phyloP scores from a whole-genome alignment of 2,888 invertebrate genomes.

The Orthosia cruda region DNA sequence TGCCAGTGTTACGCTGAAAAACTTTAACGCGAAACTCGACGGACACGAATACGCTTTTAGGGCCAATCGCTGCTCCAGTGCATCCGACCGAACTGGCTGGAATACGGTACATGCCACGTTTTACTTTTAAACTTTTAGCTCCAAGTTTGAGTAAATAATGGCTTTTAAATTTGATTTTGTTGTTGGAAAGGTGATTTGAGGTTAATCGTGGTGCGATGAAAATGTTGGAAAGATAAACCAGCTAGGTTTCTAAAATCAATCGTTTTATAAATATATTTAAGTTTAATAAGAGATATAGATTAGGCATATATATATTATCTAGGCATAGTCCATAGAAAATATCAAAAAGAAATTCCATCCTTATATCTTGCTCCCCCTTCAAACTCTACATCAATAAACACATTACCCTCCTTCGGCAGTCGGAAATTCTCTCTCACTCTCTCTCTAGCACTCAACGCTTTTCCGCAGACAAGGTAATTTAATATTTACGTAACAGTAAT shows the following conservation, averaged over 20 bases:
- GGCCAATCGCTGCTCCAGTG: constrained; percentile 72
- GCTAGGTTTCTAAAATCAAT: neutral
- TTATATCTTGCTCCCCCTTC: neutral
- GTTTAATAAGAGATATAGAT: no score
- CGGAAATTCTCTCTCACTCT: neutral
- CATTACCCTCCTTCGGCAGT: no score
- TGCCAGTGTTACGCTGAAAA: constrained; percentile 71
- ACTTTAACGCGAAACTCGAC: constrained; percentile 82
- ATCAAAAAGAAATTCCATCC: neutral
- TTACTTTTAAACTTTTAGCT: constrained; percentile 73
- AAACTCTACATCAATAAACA: constrained; percentile 2
- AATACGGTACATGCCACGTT: constrained; percentile 63
- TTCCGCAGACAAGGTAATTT: neutral
- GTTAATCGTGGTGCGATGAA: neutral
- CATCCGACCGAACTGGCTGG: constrained; percentile 65
- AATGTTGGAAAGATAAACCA: neutral
- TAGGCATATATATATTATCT: neutral
- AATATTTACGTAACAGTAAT: constrained; percentile 39
- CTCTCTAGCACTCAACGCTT: constrained; percentile 12
- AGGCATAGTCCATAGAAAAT: neutral
- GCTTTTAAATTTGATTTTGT: neutral
- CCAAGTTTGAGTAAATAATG: constrained; percentile 39
- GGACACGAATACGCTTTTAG: constrained; percentile 87
- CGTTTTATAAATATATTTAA: no score
- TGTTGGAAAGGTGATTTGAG: neutral